Percentiles rank a stretch among this genome's conserved stretches.
Evolutionary conservation across 2,797 vertebrate species (phyloP).

Genomic region (Smutsia gigantea): DNA sequence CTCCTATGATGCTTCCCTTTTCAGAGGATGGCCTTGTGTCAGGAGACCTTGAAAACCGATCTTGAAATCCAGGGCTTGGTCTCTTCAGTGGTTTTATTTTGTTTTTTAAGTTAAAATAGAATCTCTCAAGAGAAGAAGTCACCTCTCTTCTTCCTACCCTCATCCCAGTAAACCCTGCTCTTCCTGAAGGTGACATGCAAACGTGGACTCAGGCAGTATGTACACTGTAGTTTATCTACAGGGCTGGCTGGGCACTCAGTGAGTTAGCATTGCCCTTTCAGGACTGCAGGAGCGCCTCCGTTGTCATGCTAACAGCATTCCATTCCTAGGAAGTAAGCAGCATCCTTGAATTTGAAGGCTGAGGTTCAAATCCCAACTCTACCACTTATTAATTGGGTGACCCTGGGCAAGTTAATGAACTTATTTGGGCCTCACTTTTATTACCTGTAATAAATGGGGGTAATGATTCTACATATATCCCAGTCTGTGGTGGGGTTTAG

Average conservation of each 20-base stretch:
- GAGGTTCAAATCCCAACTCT: not conserved
- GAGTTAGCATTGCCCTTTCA: not conserved
- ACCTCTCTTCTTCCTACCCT: not conserved
- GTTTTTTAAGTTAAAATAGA: conserved; percentile 53
- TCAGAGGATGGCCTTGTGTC: not conserved
- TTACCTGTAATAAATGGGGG: not conserved
- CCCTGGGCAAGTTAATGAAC: not conserved
- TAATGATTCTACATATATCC: not conserved
- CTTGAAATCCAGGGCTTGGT: conserved; percentile 56
- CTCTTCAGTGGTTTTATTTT: not conserved
- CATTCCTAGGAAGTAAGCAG: not conserved
- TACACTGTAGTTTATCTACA: not conserved
- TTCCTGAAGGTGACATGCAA: not conserved
- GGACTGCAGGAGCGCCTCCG: not conserved
- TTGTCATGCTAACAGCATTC: not conserved
- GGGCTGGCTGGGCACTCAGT: not conserved
- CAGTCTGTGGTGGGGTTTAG: not conserved
- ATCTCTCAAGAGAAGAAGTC: conserved; percentile 35
- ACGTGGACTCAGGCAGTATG: not conserved
- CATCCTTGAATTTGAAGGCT: not conserved
- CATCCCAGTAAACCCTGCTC: not conserved
- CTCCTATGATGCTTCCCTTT: not conserved
- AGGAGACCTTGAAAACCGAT: conserved; percentile 60
- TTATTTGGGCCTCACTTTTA: not conserved
- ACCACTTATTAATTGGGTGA: not conserved